Conservation (phyloP, 53 echinoderm and acorn worm species). For the Arbacia lixula region DNA sequence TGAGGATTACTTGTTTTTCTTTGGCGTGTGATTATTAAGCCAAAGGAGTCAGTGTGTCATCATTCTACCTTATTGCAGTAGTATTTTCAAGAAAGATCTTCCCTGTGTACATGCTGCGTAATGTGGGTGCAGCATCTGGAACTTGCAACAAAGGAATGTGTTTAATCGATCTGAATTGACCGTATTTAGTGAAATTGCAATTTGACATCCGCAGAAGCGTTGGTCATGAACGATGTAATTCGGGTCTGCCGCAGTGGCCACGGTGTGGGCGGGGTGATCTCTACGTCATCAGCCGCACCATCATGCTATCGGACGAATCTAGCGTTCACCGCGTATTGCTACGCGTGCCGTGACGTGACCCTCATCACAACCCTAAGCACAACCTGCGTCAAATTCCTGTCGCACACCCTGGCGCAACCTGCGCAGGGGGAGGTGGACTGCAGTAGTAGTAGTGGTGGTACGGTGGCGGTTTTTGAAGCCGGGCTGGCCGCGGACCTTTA, state of each 20-base stretch:
- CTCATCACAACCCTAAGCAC: constrained; percentile 19
- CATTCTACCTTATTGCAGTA: no score
- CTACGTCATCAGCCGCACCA: background rate
- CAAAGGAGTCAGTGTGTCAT: no score
- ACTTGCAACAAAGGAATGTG: no score
- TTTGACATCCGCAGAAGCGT: background rate
- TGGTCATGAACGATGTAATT: constrained; percentile 14
- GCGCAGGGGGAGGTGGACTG: background rate
- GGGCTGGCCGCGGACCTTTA: no score
- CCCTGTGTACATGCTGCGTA: no score
- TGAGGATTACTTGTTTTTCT: no score
- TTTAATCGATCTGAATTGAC: no score
- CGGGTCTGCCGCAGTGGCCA: constrained; percentile 14
- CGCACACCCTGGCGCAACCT: constrained; percentile 1
- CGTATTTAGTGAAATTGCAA: no score
- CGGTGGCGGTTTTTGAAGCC: no score
- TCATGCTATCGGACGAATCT: background rate
- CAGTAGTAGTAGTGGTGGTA: background rate
- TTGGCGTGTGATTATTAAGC: no score
- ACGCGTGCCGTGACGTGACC: constrained; percentile 11
- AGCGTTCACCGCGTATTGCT: background rate
- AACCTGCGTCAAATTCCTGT: constrained; percentile 36
- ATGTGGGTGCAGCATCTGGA: no score
- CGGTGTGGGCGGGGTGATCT: background rate
- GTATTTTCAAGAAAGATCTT: no score